A percentile compares a stretch with the other conserved stretches of the same genome.
phyloP scores from a whole-genome alignment of 2,888 invertebrate species.

The Calameuta filiformis region DNA sequence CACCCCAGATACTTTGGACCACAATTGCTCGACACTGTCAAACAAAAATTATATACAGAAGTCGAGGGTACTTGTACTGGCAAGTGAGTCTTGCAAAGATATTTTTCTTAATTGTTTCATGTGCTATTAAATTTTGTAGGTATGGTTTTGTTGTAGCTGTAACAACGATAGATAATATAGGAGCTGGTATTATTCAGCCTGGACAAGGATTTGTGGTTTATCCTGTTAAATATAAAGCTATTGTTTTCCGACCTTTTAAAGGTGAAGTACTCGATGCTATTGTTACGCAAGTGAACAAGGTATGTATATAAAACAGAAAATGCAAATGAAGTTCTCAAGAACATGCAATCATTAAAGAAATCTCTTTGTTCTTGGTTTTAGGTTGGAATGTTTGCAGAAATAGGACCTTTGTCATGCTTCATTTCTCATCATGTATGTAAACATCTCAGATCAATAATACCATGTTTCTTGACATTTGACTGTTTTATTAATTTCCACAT shows the following conservation, averaged over 20 bases:
- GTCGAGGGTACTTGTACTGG: slow-evolving; percentile 99
- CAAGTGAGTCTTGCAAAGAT: slow-evolving; percentile 75
- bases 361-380: slow-evolving; percentile 51
- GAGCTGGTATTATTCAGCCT: slow-evolving; percentile 96
- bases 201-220: slow-evolving; percentile 99
- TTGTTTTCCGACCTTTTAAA: slow-evolving; percentile 99
- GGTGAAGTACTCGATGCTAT: slow-evolving; percentile 99
- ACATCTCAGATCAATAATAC: not conserved
- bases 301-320: slow-evolving; percentile 41
- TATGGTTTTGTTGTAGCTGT: slow-evolving; percentile 99
- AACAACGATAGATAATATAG: slow-evolving; percentile 99
- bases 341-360: not conserved
- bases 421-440: slow-evolving; percentile 92
- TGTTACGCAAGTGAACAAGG: slow-evolving; percentile 96
- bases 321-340: not conserved
- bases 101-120: not conserved
- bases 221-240: slow-evolving; percentile 98
- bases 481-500: not conserved
- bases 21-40: slow-evolving; percentile 95
- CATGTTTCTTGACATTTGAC: not conserved
- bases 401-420: slow-evolving; percentile 98
- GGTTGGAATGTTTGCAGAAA: slow-evolving; percentile 99
- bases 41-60: slow-evolving; percentile 97
- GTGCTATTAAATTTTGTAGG: slow-evolving; percentile 64
- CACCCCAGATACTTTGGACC: slow-evolving; percentile 99